Evolutionary conservation across 2,113 vertebrate species (phyloP).

Genomic region (Psittacara wagleri): DNA sequence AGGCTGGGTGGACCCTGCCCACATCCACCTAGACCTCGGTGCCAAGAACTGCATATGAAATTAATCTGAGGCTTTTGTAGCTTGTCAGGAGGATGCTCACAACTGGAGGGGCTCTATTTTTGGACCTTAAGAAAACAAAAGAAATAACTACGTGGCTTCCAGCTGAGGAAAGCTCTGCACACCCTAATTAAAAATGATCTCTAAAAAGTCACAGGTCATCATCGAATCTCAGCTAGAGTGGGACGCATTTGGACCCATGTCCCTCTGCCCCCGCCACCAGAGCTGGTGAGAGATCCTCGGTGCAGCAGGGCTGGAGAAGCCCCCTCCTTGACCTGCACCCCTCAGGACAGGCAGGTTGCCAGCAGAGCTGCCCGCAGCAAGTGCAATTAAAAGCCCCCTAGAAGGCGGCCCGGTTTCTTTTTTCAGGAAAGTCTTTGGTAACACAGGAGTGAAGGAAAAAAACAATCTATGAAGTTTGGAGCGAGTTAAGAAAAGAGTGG

Average conservation of each 20-base stretch:
- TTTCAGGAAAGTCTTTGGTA: fast-evolving
- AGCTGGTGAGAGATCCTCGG: neutral
- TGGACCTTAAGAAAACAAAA: constrained; percentile 63
- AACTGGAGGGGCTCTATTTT: constrained; percentile 27
- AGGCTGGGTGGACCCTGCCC: constrained; percentile 94
- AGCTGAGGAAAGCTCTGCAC: neutral
- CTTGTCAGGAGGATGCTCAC: constrained; percentile 72
- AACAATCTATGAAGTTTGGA: fast-evolving
- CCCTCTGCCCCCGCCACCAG: fast-evolving
- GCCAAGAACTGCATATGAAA: constrained; percentile 92
- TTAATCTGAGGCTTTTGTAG: constrained; percentile 76
- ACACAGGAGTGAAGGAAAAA: fast-evolving
- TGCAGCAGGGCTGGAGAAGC: neutral
- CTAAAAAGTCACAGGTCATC: neutral
- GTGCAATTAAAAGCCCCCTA: neutral
- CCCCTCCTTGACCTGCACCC: neutral
- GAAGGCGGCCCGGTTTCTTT: neutral
- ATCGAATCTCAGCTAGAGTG: neutral
- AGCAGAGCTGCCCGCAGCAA: neutral
- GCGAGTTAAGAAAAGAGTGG: neutral
- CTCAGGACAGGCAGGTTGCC: neutral
- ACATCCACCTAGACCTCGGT: constrained; percentile 95
- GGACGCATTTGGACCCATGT: fast-evolving
- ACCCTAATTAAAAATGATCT: neutral
- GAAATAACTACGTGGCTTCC: neutral